These are phyloP conservation scores for Drosophila testacea DNA, from an alignment of 2,888 invertebrate species.

Conservation along the genomic window DNA sequence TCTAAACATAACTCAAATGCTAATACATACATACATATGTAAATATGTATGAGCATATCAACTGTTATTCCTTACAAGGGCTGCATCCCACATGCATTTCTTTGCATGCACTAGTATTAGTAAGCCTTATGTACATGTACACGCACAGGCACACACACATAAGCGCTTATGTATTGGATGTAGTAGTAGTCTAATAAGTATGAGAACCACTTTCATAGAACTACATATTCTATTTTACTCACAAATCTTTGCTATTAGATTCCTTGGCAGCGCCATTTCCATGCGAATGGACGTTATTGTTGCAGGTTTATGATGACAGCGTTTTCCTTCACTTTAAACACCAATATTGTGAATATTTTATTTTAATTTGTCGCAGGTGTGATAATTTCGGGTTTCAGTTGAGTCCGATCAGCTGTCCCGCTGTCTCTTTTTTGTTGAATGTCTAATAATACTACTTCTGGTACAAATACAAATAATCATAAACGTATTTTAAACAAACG, in stretches of 20 bases:
- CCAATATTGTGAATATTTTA: conserved; percentile 49
- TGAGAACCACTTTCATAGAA: conserved; percentile 44
- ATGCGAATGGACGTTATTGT: conserved; percentile 73
- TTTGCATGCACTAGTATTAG: conserved; percentile 4
- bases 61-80: conserved; percentile 51
- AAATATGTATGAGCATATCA: neutral
- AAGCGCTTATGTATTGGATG: conserved; percentile 5
- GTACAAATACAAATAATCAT: conserved; percentile 36
- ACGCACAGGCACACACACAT: neutral
- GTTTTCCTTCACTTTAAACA: conserved; percentile 3
- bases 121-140: neutral
- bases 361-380: conserved; percentile 71
- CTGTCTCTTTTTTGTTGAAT: conserved; percentile 37
- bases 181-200: conserved; percentile 22
- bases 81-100: conserved; percentile 46
- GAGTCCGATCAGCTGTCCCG: conserved; percentile 54
- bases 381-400: conserved; percentile 40
- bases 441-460: conserved; percentile 15
- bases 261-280: conserved; percentile 85
- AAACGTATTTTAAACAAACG: conserved; percentile 19
- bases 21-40: conserved; percentile 1
- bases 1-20: conserved; percentile 35
- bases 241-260: conserved; percentile 85
- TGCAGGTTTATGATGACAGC: conserved; percentile 18
- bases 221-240: conserved; percentile 72